Evolutionary conservation across 2,797 vertebrate species (phyloP), one percentile per base, ranked within the genome.

Genomic region (Antennarius maculatus): DNA sequence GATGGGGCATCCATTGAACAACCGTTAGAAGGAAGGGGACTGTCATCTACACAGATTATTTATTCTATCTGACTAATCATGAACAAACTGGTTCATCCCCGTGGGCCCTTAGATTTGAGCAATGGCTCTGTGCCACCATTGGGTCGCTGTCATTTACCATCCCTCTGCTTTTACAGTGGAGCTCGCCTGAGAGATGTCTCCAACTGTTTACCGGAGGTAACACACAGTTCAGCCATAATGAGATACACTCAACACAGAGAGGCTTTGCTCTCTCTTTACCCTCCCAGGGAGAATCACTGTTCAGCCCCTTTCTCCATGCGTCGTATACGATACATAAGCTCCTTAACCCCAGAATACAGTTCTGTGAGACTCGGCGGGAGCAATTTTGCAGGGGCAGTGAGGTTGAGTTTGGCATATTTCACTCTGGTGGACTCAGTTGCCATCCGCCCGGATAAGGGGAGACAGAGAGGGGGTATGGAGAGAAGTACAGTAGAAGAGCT

Each of bases 191-290:
- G 86, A 85, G 84, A 89, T 79, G 79, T 71, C 54, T 67, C 68
- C 72, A 61, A 79, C 83, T 88, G 85, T 89, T 92, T 88, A 82
- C 81, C 66, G 88, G 88, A 91, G 91, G 91, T 92, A 89, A 90
- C 77, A 15, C 73, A 79, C 88, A 91, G 90, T 91, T 91, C 88
- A 92, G 75, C 68, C 43, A 66, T 87, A 79, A 86, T 80, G 84
- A 82, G 83, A 86, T 71, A 52, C 82, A 76, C 69, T 86, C 64
- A 79, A 73, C 76, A 76, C 68, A 53, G 76, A 81, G 56, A 85
- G 77, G 74, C 71, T 86, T 77, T 77, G 56, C 83, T 83, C 77
- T 61, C 65, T 29, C 49, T 28, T 15, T 13, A 15, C 61, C 72
- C 76, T 69, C 78, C 85, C 71, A 67, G 76, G 66, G 83, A 56